Evolutionary conservation across 37 sponge, comb jelly and placozoan genomes (phyloP), one percentile per base, ranked within the genome.

Genomic region (Corticium candelabrum): DNA sequence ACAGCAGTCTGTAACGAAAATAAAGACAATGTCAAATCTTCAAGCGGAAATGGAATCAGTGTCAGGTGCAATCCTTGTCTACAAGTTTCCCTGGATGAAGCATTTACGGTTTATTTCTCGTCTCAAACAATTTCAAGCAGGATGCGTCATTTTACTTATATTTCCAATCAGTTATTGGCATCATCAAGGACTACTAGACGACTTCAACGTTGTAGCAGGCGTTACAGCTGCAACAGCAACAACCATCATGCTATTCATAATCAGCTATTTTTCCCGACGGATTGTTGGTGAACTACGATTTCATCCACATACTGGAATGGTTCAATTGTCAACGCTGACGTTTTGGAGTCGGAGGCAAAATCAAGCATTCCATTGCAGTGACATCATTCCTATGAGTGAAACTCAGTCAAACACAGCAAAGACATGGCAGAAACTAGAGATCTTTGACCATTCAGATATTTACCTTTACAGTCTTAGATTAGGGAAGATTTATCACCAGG

Each of bases 271-370:
- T 31, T 85, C 87, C 69, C 86, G 69, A 33, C 41, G 90, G 67
- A 76, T 85, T 1, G 37, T 88, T 36, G 92, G 92, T 3, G 82
- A 80, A 69, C 15, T 91, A 41, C 67, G 68, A 3, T 82, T 71
- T 34, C 21, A 30, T 29, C 5, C 37, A 0, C 0, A 0, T 0
- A 35, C 37, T 7, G 34, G 75, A 0, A 1, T 35, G 7, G 32
- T 91, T 1, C 35, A 38, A 21, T 32, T 91, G 4, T 87, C 92
- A 3, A 88, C 90, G 29, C 77, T 91, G 38, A 85, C 75, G 31
- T 91, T 91, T 56, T 70, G 89, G 77, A 90, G 92, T 33, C 39
- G 74, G 2, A 38, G 92, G 2, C 77, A 68, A 38, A 67, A 88
- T n/a, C 0, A 40, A 1, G 11, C 43, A 3, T 38, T 79, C 38